Evolutionary conservation across 2,888 invertebrate species (phyloP).

Genomic region (Acleris emargana): DNA sequence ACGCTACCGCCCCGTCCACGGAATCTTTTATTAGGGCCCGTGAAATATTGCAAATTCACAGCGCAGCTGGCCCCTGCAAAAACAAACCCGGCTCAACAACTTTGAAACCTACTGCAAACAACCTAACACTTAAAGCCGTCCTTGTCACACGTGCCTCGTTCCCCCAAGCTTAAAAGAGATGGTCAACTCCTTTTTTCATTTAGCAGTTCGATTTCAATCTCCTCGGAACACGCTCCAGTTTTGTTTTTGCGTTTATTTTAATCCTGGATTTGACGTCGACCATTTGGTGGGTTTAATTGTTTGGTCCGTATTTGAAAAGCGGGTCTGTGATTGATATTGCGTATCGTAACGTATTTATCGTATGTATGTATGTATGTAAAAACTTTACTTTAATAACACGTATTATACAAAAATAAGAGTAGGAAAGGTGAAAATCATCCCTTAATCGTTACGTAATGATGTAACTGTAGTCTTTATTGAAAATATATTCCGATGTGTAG

Average conservation of each 20-base stretch:
- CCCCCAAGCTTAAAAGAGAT: slow-evolving; percentile 11
- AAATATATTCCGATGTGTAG: too few species aligned
- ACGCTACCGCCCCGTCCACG: slow-evolving; percentile 44
- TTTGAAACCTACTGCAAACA: slow-evolving; percentile 22
- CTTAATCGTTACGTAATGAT: too few species aligned
- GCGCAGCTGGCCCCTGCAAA: slow-evolving; percentile 53
- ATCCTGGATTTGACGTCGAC: slow-evolving; percentile 4
- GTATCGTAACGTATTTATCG: too few species aligned
- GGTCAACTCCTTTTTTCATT: slow-evolving; percentile 1
- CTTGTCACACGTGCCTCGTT: slow-evolving; percentile 5
- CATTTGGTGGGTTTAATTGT: neutral
- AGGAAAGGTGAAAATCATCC: too few species aligned
- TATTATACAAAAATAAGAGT: too few species aligned
- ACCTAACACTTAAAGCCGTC: slow-evolving; percentile 16
- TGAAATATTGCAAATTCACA: slow-evolving; percentile 71
- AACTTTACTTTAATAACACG: too few species aligned
- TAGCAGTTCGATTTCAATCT: slow-evolving; percentile 17
- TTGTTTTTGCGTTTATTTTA: slow-evolving; percentile 25
- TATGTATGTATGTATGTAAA: too few species aligned
- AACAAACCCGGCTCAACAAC: slow-evolving; percentile 41
- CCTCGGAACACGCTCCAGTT: slow-evolving; percentile 11
- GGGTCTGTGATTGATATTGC: neutral
- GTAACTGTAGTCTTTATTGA: too few species aligned
- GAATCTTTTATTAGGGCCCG: slow-evolving; percentile 60
- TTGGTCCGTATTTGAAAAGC: neutral